Conservation (phyloP, 2,888 invertebrate genomes). For the Incurvaria masculella region DNA sequence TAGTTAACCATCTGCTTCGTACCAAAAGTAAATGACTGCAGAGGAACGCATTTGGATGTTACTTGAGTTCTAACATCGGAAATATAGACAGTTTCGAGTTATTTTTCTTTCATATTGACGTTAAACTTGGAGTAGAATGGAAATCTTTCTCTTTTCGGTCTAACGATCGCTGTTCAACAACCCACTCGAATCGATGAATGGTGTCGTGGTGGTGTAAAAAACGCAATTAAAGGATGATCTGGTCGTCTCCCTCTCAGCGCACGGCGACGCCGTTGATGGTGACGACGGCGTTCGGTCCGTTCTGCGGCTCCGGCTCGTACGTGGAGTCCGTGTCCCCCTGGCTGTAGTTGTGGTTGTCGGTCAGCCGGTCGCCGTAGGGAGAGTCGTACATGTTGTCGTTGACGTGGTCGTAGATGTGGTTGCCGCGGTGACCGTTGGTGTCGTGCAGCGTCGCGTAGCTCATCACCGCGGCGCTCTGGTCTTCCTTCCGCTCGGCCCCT, state of each 20-base stretch:
- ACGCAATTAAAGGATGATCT: too few species aligned
- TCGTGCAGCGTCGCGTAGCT: conserved; percentile 83
- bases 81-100: too few species aligned
- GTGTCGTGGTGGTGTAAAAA: background rate
- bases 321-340: conserved; percentile 45
- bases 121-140: too few species aligned
- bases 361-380: conserved; percentile 63
- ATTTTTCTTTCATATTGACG: too few species aligned
- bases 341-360: conserved; percentile 46
- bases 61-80: too few species aligned
- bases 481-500: conserved; percentile 82
- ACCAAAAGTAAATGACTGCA: too few species aligned
- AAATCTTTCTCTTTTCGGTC: too few species aligned
- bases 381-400: conserved; percentile 74
- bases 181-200: too few species aligned
- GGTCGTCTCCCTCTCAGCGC: conserved; percentile 50
- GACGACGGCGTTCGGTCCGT: conserved; percentile 58
- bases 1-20: too few species aligned
- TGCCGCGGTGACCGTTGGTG: conserved; percentile 36
- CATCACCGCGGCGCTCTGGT: conserved; percentile 85
- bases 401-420: conserved; percentile 49
- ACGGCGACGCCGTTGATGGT: conserved; percentile 89
- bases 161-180: too few species aligned
- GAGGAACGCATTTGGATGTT: too few species aligned
- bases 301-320: conserved; percentile 67